Conservation (phyloP, 2,888 invertebrate species). For the Apamea monoglypha region DNA sequence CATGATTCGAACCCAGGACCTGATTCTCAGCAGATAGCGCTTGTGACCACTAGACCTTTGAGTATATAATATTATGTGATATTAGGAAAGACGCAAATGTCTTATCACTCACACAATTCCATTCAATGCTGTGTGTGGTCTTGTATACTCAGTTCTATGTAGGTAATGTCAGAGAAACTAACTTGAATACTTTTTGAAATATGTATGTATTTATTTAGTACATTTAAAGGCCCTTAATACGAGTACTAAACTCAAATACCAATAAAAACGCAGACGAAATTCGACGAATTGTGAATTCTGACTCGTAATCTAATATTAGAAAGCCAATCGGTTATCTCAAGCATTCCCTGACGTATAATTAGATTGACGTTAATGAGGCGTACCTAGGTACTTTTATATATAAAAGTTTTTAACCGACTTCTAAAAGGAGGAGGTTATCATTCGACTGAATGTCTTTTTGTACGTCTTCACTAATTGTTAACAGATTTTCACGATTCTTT, state of each 20-base stretch:
- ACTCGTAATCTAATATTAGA: constrained; percentile 18
- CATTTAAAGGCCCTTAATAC: neutral
- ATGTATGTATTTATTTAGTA: neutral
- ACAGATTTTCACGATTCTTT: neutral
- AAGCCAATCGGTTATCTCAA: constrained; percentile 3
- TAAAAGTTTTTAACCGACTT: neutral
- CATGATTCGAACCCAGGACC: neutral
- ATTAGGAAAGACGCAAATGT: neutral
- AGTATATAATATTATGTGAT: neutral
- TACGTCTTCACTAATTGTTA: neutral
- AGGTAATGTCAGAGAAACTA: neutral
- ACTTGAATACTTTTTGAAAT: too few relatives aligned
- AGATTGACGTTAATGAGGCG: neutral
- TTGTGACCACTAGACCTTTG: neutral
- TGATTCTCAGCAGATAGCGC: neutral
- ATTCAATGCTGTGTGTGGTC: neutral
- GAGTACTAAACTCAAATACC: neutral
- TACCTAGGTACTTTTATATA: neutral
- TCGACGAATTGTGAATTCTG: constrained; percentile 13
- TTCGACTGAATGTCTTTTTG: neutral
- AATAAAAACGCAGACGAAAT: constrained; percentile 1
- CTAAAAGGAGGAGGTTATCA: neutral
- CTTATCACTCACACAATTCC: neutral
- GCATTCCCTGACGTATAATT: neutral
- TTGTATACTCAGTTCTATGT: neutral